Evolutionary conservation across 2,888 invertebrate species (phyloP).

Genomic region (Dicyrtoma fusca): DNA sequence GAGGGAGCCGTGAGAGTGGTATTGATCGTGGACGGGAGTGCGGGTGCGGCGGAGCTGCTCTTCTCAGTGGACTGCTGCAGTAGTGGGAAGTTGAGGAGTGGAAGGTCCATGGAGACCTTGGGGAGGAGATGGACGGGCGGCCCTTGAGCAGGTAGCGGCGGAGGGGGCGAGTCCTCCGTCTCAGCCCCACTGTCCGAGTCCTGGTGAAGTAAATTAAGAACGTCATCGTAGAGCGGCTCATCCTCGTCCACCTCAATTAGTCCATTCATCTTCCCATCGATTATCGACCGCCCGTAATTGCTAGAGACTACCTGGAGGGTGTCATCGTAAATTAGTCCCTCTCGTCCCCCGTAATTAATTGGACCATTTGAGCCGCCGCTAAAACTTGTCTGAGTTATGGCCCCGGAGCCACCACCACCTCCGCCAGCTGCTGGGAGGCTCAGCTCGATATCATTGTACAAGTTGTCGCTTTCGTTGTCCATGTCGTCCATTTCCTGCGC

Average conservation of each 20-base stretch:
- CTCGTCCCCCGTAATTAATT: slow-evolving; percentile 8
- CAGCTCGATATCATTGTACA: slow-evolving; percentile 50
- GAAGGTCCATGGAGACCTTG: slow-evolving; percentile 49
- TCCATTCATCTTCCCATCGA: slow-evolving; percentile 14
- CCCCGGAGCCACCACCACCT: too few species aligned
- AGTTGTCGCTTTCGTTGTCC: slow-evolving; percentile 45
- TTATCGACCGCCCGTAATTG: slow-evolving; percentile 27
- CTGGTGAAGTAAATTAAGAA: slow-evolving; percentile 44
- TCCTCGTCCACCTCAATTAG: slow-evolving; percentile 25
- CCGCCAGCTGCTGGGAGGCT: neutral
- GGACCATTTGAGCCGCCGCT: neutral
- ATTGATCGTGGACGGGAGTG: neutral
- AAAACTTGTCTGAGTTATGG: too few species aligned
- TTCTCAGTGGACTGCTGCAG: neutral
- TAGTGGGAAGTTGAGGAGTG: slow-evolving; percentile 48
- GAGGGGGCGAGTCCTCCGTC: slow-evolving; percentile 52
- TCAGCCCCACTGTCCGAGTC: slow-evolving; percentile 52
- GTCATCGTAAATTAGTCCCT: slow-evolving; percentile 53
- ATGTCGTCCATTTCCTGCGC: slow-evolving; percentile 39
- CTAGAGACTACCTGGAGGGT: slow-evolving; percentile 49
- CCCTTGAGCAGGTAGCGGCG: slow-evolving; percentile 53
- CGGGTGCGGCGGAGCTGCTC: neutral
- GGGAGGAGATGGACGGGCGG: slow-evolving; percentile 52
- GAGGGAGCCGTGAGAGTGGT: neutral
- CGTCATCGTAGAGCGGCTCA: slow-evolving; percentile 56